Base-by-base conservation (phyloP, 2,888 invertebrate genomes). In the Apodemia hepburni region DNA sequence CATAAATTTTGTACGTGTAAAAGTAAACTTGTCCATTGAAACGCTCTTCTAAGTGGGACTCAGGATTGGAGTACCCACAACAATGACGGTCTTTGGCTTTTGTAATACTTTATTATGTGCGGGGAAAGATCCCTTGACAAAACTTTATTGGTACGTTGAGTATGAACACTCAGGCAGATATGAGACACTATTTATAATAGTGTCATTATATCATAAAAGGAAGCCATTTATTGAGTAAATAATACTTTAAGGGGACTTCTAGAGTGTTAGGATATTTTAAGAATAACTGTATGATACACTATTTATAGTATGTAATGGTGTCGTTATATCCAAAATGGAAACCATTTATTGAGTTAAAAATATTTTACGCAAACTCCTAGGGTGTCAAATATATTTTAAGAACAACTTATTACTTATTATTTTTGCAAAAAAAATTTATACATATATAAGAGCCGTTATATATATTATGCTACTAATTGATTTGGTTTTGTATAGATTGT, bases 101-200 rank as follows among this genome's bases (percentile, higher is more conserved):
- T 90, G 90, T 89, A 88, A 90, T 90, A 90, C 89, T 90, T 90
- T 90, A 91, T 91, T 89, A 90, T 88, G 90, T 90, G 89, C 83
- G 82, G 81, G 85, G 84, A 81, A 85, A 88, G 86, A 90, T 89
- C 88, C 87, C 85, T 80, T 85, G 88, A 87, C 88, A 90, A 90
- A 89, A 91, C 88, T 88, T 90, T 90, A 90, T 90, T 89, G 87
- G 85, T 85, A 84, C 86, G 89, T 87, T 82, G 82, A 87, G 82
- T 87, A 84, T 84, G 81, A 84, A 82, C 81, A 85, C 84, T 85
- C 79, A 71, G 72, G 76, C 78, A 78, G 82, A 85, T 87, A 87
- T 85, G 82, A 82, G 76, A 77, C 80, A 84, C 82, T 83, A 83
- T 76, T 84, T 82, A 82, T 84, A 84, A 83, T 85, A 71, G 75